phyloP scores from a whole-genome alignment of 2,888 invertebrate genomes.

The Lacanobia oleracea region DNA sequence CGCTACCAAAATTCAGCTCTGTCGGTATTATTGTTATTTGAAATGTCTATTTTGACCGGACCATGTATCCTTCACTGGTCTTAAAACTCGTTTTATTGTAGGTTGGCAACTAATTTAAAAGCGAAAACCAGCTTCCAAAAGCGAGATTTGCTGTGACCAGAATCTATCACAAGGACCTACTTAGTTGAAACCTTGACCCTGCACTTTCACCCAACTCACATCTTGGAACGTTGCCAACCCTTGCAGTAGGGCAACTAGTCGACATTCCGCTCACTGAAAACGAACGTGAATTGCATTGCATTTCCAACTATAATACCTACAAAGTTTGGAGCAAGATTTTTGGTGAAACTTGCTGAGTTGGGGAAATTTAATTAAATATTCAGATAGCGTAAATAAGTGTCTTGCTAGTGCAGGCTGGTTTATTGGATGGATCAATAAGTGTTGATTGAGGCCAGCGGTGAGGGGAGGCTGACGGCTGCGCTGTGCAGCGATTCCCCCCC shows the following conservation, averaged over 20 bases:
- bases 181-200: slow-evolving; percentile 19
- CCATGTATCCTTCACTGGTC: too few relatives aligned
- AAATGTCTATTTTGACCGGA: too few relatives aligned
- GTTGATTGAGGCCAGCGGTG: slow-evolving; percentile 25
- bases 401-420: slow-evolving; percentile 1
- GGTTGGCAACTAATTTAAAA: not conserved
- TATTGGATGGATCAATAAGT: slow-evolving; percentile 42
- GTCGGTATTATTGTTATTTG: too few relatives aligned
- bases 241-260: not conserved
- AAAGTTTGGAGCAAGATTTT: not conserved
- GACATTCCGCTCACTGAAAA: not conserved
- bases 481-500: slow-evolving; percentile 30
- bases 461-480: slow-evolving; percentile 46
- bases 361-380: not conserved
- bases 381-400: not conserved
- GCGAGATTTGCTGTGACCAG: not conserved
- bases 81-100: not conserved
- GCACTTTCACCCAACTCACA: slow-evolving; percentile 23
- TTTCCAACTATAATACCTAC: not conserved
- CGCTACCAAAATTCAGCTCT: too few relatives aligned
- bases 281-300: not conserved
- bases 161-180: not conserved
- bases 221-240: slow-evolving; percentile 43
- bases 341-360: not conserved
- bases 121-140: not conserved